phyloP scores from a whole-genome alignment of 2,888 invertebrate genomes.

The Yponomeuta plumbellus region DNA sequence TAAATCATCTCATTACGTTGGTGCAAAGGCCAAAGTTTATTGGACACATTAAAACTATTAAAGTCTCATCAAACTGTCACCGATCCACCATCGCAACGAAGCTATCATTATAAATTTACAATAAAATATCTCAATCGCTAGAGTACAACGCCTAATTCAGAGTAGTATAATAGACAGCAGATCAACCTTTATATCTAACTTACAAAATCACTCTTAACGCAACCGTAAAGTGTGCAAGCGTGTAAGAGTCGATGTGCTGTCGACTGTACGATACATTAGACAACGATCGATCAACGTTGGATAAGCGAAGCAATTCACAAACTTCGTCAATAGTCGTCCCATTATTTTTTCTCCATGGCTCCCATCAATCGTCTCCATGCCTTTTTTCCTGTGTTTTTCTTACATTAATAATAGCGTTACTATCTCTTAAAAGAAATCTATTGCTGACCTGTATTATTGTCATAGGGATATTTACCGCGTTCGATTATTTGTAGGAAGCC shows the following conservation, averaged over 20 bases:
- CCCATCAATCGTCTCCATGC: slow-evolving; percentile 44
- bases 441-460: slow-evolving; percentile 77
- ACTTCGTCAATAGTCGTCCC: slow-evolving; percentile 44
- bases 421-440: slow-evolving; percentile 69
- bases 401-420: slow-evolving; percentile 68
- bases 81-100: no score
- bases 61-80: no score
- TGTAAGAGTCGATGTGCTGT: no score
- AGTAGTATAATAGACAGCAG: not conserved
- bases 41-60: no score
- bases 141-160: not conserved
- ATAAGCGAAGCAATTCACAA: slow-evolving; percentile 27
- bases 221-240: no score
- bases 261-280: not conserved
- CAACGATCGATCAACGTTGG: slow-evolving; percentile 11
- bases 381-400: slow-evolving; percentile 70
- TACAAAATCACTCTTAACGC: no score
- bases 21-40: no score
- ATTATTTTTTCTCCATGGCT: slow-evolving; percentile 50
- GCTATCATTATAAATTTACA: not conserved
- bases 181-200: no score
- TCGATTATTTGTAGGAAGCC: slow-evolving; percentile 73
- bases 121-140: not conserved
- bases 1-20: no score
- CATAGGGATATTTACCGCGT: slow-evolving; percentile 73